Evolutionary conservation across 2,888 invertebrate species (phyloP).

Genomic region (Andrena praecox): DNA sequence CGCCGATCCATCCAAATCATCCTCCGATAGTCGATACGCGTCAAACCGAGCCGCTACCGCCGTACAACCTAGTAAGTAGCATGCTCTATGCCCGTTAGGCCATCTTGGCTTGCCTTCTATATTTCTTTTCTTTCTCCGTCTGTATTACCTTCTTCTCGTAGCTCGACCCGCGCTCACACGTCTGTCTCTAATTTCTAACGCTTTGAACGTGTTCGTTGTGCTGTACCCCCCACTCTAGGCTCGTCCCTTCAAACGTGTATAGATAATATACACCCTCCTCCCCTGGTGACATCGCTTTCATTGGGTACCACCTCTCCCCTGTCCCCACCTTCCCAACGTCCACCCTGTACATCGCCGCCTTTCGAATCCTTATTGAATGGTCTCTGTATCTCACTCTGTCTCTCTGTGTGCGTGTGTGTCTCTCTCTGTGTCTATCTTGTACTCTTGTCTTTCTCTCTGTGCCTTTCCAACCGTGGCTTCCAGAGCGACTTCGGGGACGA

Average conservation of each 20-base stretch:
- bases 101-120: slow-evolving; percentile 28
- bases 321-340: background rate
- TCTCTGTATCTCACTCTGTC: background rate
- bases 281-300: background rate
- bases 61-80: slow-evolving; percentile 84
- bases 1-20: slow-evolving; percentile 83
- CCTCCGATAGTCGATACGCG: slow-evolving; percentile 82
- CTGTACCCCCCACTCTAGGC: background rate
- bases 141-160: background rate
- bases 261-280: background rate
- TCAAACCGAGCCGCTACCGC: slow-evolving; percentile 80
- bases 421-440: background rate
- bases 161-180: background rate
- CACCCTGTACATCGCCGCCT: slow-evolving; percentile 3
- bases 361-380: background rate
- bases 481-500: slow-evolving; percentile 22
- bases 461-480: slow-evolving; percentile 12
- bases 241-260: background rate
- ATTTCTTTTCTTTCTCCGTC: slow-evolving; percentile 3
- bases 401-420: background rate
- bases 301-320: background rate
- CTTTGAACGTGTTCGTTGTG: slow-evolving; percentile 10
- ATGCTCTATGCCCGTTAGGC: slow-evolving; percentile 69
- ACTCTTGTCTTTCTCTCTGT: slow-evolving; percentile 9
- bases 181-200: slow-evolving; percentile 1